Base-by-base conservation (phyloP, 2,888 invertebrate species). In the Tachina grossa region DNA sequence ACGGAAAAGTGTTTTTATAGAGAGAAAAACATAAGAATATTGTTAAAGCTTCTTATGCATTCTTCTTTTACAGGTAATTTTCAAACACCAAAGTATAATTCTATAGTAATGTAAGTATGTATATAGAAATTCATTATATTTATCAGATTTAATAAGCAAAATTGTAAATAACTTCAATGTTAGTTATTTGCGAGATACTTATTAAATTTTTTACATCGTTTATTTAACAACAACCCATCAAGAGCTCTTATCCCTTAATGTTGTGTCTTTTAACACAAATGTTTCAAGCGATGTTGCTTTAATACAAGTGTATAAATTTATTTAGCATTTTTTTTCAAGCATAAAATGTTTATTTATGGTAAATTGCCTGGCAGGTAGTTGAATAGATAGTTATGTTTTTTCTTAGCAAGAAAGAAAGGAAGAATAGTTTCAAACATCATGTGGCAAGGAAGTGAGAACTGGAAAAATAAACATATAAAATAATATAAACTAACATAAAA, bases 271-370 rank as follows among this genome's bases (percentile, higher is more conserved):
- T 14, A 63, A 41, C 41, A 43, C 41, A 51, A 74, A 74, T 65
- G 11, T 39, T 49, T 74, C 51, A 51, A 14, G 66, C 57, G 68
- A 2, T 31, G 2, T 4, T 31, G 61, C 51, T 59, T 51, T 41
- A n/a, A 74, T 74, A 74, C 68, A 74, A 49, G 66, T 74, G 53
- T 74, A 49, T 13, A 79, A 79, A 79, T 79, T 16, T 71, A 55
- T 63, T 65, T 71, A 57, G 41, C 13, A 19, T 57, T 65, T 49
- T 53, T 61, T 43, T 59, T 63, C 47, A n/a, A 31, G 47, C 22
- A 71, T 71, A 71, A 71, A 72, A 78, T 80, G 51, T 80, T 80
- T 72, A 72, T 80, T 72, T 55, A 80, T 63, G 65, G 63, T 51
- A 57, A 72, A 79, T 72, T 79, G 79, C 79, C 79, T 79, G 55